Evolutionary conservation across 2,888 invertebrate genomes (phyloP), one percentile per base, ranked within the genome.

Genomic region (Acrocera orbiculus): DNA sequence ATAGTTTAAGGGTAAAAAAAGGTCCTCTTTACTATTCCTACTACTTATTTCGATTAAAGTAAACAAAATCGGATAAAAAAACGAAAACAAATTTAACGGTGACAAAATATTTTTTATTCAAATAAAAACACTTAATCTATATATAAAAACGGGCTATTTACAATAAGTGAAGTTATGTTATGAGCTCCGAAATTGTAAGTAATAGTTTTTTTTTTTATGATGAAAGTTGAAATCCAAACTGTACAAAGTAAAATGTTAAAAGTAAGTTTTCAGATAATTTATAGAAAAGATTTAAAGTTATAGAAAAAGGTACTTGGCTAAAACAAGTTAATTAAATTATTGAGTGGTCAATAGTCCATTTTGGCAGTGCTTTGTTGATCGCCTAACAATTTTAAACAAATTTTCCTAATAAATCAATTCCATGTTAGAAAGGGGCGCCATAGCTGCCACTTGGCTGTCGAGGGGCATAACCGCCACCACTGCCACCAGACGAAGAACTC

Each of bases 361-460:
- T 36, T 36, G 39, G 36, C 34, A 36, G 39, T 39, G 34, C 27
- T 35, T 35, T 20, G 33, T 27, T 35, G 29, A 19, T 36, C 27
- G 22, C 25, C 34, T 33, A 34, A 28, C 30, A 30, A 32, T 34
- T 17, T 27, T 17, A 26, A 24, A 16, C 16, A 35, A 38, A 25
- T 26, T 26, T 32, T 38, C 29, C 26, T 32, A 30, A n/a, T n/a
- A n/a, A n/a, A n/a, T n/a, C n/a, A n/a, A n/a, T n/a, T n/a, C n/a
- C n/a, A n/a, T 15, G 23, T 39, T 42, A 44, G 35, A 36, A 46
- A 33, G 46, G 43, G 24, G 45, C 72, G 53, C 79, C 78, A 61
- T 78, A 80, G 62, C 73, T 72, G 57, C 75, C 65, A 50, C 72
- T 67, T 42, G 74, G 75, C 41, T 65, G 60, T 47, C 70, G 67